These are phyloP conservation scores for Antheraea mylitta DNA, from an alignment of 1,140 invertebrate genomes.

Conservation along the genomic window DNA sequence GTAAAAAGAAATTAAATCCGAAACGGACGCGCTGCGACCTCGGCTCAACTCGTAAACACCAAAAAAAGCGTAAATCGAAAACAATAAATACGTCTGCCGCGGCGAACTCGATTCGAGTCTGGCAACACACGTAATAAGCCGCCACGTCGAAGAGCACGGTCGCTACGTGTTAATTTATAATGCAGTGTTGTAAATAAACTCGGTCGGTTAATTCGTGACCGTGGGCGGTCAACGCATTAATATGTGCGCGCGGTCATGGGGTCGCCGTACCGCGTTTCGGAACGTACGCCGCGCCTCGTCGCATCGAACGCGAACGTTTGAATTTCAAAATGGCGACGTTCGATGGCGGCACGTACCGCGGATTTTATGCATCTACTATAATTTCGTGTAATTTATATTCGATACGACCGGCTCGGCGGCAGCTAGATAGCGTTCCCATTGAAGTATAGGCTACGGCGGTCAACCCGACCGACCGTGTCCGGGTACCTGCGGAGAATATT, in stretches of 20 bases:
- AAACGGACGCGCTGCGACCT: conserved; percentile 67
- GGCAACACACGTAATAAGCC: conserved; percentile 36
- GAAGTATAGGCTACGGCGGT: conserved; percentile 45
- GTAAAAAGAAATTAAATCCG: conserved; percentile 55
- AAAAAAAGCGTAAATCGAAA: conserved; percentile 70
- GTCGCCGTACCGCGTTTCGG: conserved; percentile 53
- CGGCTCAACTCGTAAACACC: conserved; percentile 62
- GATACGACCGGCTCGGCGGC: conserved; percentile 41
- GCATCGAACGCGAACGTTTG: conserved; percentile 17
- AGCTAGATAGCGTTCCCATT: conserved; percentile 57
- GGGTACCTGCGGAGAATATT: conserved; percentile 55
- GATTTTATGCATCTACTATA: conserved; percentile 66
- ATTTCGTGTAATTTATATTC: conserved; percentile 74
- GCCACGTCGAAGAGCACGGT: conserved; percentile 26
- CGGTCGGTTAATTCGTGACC: conserved; percentile 49
- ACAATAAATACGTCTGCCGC: conserved; percentile 70
- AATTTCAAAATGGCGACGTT: conserved; percentile 42
- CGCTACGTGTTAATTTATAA: background rate
- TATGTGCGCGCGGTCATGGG: conserved; percentile 67
- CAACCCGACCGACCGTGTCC: conserved; percentile 48
- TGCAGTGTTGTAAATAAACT: conserved; percentile 39
- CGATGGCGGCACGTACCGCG: conserved; percentile 42
- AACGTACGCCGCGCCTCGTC: conserved; percentile 37
- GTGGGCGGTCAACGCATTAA: conserved; percentile 70
- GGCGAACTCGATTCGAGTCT: conserved; percentile 39